Percentiles rank a stretch among this genome's conserved stretches.
Conservation (phyloP, 2,888 invertebrate species). For the Liopterus haemorrhoidalis region DNA sequence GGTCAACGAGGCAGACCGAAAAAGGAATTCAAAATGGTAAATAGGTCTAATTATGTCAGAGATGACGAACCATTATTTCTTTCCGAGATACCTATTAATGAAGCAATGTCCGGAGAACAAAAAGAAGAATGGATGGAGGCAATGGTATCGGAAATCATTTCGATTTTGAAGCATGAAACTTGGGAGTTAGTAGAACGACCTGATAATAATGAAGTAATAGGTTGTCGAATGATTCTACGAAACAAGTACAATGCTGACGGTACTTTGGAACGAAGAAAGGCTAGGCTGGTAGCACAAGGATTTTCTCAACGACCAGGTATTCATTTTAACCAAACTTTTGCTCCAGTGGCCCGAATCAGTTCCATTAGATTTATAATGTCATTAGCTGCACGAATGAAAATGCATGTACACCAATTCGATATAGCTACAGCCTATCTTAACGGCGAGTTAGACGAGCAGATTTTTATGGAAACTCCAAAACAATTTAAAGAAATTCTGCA, state of each 20-base stretch:
- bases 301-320: constrained; percentile 23
- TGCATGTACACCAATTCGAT: constrained; percentile 12
- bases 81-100: not conserved
- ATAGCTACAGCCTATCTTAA: constrained; percentile 5
- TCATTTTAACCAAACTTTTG: constrained; percentile 22
- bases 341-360: constrained; percentile 23
- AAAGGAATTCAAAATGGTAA: not conserved
- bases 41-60: not conserved
- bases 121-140: not conserved
- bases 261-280: constrained; percentile 18
- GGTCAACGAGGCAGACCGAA: not conserved
- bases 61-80: not conserved
- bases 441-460: constrained; percentile 2
- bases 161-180: not conserved
- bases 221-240: not conserved
- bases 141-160: not conserved
- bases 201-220: not conserved
- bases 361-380: constrained; percentile 24
- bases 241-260: not conserved
- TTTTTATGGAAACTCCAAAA: constrained; percentile 7
- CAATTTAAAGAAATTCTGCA: not conserved
- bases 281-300: constrained; percentile 27
- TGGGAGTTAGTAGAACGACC: not conserved
- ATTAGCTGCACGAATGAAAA: constrained; percentile 16
- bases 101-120: not conserved